Base-by-base conservation (phyloP, 2,113 vertebrate species). In the Dipodomys spectabilis region DNA sequence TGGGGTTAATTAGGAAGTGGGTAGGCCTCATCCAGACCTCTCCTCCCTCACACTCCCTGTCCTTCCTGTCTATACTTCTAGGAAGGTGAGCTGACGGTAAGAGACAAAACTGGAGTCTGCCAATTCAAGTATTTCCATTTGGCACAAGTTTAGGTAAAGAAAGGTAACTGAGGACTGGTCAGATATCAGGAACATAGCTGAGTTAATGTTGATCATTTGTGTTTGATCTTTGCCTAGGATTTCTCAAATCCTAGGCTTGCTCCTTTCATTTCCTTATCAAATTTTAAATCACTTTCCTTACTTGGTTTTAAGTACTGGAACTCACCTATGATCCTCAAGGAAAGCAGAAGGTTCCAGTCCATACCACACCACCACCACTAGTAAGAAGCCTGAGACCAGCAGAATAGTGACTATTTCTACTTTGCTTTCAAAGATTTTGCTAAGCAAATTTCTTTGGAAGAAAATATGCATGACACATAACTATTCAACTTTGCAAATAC, bases 401-500 rank as follows among this genome's bases (percentile, higher is more conserved):
- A 90, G 20, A 72, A 23, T 9, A 19, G 7, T 71, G 65, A 32
- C 45, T 88, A 68, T 86, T 81, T 90, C 5, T 44, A 67, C 22
- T 81, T 90, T 84, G 15, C 32, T 79, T 87, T 79, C 30, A 75
- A 89, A 82, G 39, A 6, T 57, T 88, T 72, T 83, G 27, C 30
- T 75, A 28, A 49, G 86, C 91, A 35, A 78, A 79, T 1, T 13
- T 74, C 65, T 28, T 88, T 39, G 27, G 49, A 68, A 72, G 69
- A 74, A 16, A 84, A 74, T 69, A 53, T 7, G 45, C 5, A 60
- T 44, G 49, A 64, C 9, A 64, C 9, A 9, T 80, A 82, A 72
- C 60, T n/a, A 85, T 64, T 82, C 60, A 69, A 65, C n/a, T 84
- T 92, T 74, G 72, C 62, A 86, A 94, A 68, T 89, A 78, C n/a